Evolutionary conservation across 2,888 invertebrate genomes (phyloP).

Genomic region (Scaeva pyrastri): DNA sequence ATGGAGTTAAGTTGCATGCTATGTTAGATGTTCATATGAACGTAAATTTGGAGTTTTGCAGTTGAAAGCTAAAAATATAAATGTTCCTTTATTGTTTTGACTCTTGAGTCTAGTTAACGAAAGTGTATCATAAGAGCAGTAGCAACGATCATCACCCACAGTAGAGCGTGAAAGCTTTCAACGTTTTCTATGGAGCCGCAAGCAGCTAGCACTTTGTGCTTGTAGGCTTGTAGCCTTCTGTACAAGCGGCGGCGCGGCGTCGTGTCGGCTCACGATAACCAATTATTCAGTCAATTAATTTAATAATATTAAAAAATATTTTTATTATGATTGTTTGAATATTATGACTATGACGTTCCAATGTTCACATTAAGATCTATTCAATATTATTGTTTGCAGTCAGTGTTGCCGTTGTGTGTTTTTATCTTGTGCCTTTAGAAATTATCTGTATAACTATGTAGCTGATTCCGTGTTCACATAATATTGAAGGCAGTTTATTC

Average conservation of each 20-base stretch:
- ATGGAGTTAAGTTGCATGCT: conserved; percentile 18
- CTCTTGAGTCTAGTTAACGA: conserved; percentile 28
- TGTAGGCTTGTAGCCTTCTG: neutral
- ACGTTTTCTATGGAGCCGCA: conserved; percentile 22
- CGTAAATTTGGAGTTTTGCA: neutral
- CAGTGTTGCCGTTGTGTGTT: neutral
- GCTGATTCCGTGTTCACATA: no score
- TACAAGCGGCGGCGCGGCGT: neutral
- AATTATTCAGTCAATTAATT: conserved; percentile 61
- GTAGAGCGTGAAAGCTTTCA: conserved; percentile 38
- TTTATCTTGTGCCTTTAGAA: neutral
- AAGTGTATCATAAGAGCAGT: conserved; percentile 15
- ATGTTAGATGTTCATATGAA: neutral
- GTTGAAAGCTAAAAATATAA: conserved; percentile 7
- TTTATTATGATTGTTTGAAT: conserved; percentile 51
- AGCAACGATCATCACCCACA: conserved; percentile 52
- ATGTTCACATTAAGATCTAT: neutral
- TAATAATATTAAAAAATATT: conserved; percentile 37
- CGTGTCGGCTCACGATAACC: conserved; percentile 36
- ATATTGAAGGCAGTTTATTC: no score
- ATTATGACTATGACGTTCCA: conserved; percentile 15
- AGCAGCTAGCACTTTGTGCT: neutral
- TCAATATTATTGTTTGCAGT: neutral
- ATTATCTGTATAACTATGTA: no score
- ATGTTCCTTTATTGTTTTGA: neutral